These are phyloP conservation scores for Trichoplusia ni DNA, from an alignment of 1,140 invertebrate species.

Conservation along the genomic window DNA sequence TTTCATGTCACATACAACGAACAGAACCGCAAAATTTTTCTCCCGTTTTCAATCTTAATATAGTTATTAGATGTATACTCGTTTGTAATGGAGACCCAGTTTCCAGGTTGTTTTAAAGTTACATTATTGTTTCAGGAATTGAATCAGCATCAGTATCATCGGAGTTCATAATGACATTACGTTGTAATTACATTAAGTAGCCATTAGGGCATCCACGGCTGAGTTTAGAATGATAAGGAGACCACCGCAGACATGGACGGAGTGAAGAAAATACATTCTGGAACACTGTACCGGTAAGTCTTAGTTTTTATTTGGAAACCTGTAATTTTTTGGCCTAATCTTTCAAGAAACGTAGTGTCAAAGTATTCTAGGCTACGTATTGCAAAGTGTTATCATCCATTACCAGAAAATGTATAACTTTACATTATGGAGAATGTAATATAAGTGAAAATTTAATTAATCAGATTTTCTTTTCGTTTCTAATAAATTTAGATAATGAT, in stretches of 20 bases:
- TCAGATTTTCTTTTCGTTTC: no score
- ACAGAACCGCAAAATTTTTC: no score
- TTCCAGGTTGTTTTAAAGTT: not conserved
- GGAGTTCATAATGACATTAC: slow-evolving; percentile 60
- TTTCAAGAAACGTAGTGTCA: no score
- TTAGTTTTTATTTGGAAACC: not conserved
- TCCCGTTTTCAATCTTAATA: not conserved
- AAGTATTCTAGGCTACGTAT: no score
- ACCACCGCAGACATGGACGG: slow-evolving; percentile 70
- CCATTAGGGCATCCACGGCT: slow-evolving; percentile 48
- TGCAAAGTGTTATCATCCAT: no score
- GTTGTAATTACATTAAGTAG: slow-evolving; percentile 48
- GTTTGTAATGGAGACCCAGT: slow-evolving; percentile 11
- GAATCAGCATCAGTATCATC: slow-evolving; percentile 42
- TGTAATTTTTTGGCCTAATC: not conserved
- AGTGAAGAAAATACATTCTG: slow-evolving; percentile 79
- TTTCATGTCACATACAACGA: no score
- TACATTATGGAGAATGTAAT: no score
- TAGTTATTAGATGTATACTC: slow-evolving; percentile 18
- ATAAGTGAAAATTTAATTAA: no score
- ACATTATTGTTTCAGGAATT: slow-evolving; percentile 51
- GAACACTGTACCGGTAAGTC: slow-evolving; percentile 76
- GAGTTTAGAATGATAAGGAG: slow-evolving; percentile 66
- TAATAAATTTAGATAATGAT: no score
- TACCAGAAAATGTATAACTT: no score